These are phyloP conservation scores for Clusia tigrina DNA, from an alignment of 2,888 invertebrate genomes.

Conservation along the genomic window DNA sequence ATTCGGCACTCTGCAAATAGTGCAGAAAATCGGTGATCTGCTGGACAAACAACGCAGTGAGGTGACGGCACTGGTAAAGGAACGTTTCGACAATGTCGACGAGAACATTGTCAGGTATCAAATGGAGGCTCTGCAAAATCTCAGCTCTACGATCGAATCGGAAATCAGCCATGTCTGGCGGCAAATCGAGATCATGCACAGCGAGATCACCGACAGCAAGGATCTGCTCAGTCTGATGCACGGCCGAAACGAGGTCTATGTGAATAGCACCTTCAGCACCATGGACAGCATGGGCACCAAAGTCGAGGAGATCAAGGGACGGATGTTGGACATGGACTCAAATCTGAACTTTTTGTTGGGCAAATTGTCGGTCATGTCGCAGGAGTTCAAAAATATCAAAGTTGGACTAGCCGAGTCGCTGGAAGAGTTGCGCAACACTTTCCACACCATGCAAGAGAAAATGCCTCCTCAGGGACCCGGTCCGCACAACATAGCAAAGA, in stretches of 20 bases:
- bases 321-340: slow-evolving; percentile 80
- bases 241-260: slow-evolving; percentile 79
- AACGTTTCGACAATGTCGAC: slow-evolving; percentile 76
- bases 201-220: slow-evolving; percentile 80
- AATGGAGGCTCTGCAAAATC: slow-evolving; percentile 74
- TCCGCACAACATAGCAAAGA: slow-evolving; percentile 68
- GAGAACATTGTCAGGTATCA: slow-evolving; percentile 76
- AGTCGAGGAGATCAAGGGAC: slow-evolving; percentile 78
- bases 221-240: slow-evolving; percentile 76
- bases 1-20: slow-evolving; percentile 83
- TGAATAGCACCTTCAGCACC: slow-evolving; percentile 78
- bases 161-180: slow-evolving; percentile 89
- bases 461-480: slow-evolving; percentile 67
- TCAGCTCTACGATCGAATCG: slow-evolving; percentile 78
- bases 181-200: slow-evolving; percentile 88
- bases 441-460: slow-evolving; percentile 70
- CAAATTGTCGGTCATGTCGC: slow-evolving; percentile 79
- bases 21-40: slow-evolving; percentile 77
- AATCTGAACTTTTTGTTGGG: slow-evolving; percentile 85
- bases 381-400: slow-evolving; percentile 85
- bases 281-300: slow-evolving; percentile 83
- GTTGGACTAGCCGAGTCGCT: slow-evolving; percentile 76
- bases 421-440: slow-evolving; percentile 74
- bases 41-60: slow-evolving; percentile 72
- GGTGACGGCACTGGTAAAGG: slow-evolving; percentile 73